phyloP scores from a whole-genome alignment of 2,113 vertebrate species.

The Ibidorhyncha struthersii region DNA sequence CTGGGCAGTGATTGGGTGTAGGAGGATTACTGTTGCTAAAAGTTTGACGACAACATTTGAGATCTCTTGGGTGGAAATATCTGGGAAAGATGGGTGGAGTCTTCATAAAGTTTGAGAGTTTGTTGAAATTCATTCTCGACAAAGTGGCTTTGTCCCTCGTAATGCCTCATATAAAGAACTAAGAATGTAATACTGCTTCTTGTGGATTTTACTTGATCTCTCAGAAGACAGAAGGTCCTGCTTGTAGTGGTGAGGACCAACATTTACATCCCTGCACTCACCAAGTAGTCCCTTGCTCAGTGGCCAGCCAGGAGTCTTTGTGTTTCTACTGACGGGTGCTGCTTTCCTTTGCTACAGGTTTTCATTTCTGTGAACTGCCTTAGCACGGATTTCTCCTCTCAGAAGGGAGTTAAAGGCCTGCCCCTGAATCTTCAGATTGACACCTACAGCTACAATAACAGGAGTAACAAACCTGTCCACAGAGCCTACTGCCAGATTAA shows the following conservation, averaged over 20 bases:
- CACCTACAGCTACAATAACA: slow-evolving; percentile 98
- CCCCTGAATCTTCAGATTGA: slow-evolving; percentile 97
- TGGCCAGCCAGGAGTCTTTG: background rate
- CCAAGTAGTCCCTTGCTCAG: rapidly evolving
- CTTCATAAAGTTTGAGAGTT: background rate
- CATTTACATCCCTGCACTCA: background rate
- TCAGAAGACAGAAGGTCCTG: background rate
- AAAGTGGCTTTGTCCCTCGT: background rate
- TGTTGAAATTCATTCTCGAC: background rate
- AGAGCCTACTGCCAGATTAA: slow-evolving; percentile 98
- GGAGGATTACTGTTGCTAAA: background rate
- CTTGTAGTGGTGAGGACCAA: background rate
- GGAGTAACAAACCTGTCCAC: slow-evolving; percentile 98
- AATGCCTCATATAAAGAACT: background rate
- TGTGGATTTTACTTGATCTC: background rate
- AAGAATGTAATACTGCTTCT: background rate
- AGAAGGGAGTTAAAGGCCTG: slow-evolving; percentile 97
- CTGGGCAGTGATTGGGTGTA: background rate
- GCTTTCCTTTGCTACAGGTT: slow-evolving; percentile 78
- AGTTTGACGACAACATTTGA: background rate
- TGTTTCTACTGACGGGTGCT: background rate
- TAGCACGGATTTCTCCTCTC: slow-evolving; percentile 98
- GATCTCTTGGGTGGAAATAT: background rate
- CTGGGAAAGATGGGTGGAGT: background rate
- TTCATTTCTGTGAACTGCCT: slow-evolving; percentile 98